Evolutionary conservation across 2,888 invertebrate genomes (phyloP).

Genomic region (Thera obeliscata): DNA sequence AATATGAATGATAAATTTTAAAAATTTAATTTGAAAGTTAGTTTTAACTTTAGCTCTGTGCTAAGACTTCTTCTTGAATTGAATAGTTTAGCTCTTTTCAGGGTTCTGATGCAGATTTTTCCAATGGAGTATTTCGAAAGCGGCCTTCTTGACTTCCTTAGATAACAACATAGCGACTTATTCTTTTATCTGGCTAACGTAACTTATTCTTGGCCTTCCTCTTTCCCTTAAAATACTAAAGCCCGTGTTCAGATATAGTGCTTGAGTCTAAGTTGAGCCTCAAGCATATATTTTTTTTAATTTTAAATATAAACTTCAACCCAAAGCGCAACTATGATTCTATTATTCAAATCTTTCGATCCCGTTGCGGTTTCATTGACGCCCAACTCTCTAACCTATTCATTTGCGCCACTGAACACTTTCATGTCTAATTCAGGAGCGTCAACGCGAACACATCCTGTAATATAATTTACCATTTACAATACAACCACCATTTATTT

Average conservation of each 20-base stretch:
- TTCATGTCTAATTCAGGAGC: conserved; percentile 62
- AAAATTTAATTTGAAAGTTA: background rate
- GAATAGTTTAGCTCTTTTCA: too few relatives aligned
- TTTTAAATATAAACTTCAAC: background rate
- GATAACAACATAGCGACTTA: too few relatives aligned
- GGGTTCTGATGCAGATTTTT: too few relatives aligned
- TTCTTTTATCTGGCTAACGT: too few relatives aligned
- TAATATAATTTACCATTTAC: conserved; percentile 71
- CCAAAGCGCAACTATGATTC: background rate
- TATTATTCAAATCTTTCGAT: background rate
- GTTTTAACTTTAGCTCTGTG: background rate
- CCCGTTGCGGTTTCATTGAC: background rate
- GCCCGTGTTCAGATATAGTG: too few relatives aligned
- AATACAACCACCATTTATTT: conserved; percentile 55
- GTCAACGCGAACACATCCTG: conserved; percentile 63
- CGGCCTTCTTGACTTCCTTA: too few relatives aligned
- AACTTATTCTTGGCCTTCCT: too few relatives aligned
- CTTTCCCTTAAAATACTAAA: too few relatives aligned
- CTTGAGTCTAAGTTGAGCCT: too few relatives aligned
- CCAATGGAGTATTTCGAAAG: too few relatives aligned
- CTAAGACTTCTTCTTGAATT: background rate
- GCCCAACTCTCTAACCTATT: conserved; percentile 40
- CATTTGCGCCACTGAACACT: conserved; percentile 73
- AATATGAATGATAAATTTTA: too few relatives aligned
- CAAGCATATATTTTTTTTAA: too few relatives aligned